Evolutionary conservation across 2,797 vertebrate species (phyloP), one percentile per base, ranked within the genome.

Genomic region (Sebastes minor): DNA sequence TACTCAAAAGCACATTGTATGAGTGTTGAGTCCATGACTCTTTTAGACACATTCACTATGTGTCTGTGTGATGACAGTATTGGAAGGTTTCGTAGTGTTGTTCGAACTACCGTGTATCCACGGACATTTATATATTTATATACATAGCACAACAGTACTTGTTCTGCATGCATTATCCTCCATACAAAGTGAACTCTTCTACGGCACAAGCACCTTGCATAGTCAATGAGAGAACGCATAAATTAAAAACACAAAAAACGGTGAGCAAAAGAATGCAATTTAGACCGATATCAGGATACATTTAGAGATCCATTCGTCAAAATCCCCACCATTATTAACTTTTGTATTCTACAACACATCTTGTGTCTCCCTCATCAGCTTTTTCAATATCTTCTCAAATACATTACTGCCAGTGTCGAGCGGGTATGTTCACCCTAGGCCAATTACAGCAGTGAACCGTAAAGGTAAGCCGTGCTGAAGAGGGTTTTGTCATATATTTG

Each of bases 371-470:
- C 92, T 96, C 93, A 95, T 95, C 92, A 93, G 92, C 91, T 93
- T 95, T 95, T 95, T 95, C 94, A 95, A 93, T 96, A 95, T 96
- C 92, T 93, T 95, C 91, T 94, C 86, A 95, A 94, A 95, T 94
- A 94, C 89, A 93, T 95, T 94, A 92, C 93, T 91, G 91, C 90
- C 85, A 91, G 85, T 90, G 92, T 91, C 57, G 88, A 92, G 91
- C 81, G 69, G 86, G 84, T 88, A 88, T 57, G 80, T 90, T 93
- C 94, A 95, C 95, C 94, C 91, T 81, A 66, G 94, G 94, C 94
- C 94, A 93, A 94, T 96, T 95, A 95, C 86, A 81, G 88, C 84
- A 74, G 72, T 92, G 92, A 95, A 95, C 94, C 94, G 84, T 90
- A 91, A 91, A 94, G 94, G 92, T 94, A 93, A 94, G 92, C 81